phyloP scores from a whole-genome alignment of 2,888 invertebrate species.

The Pyrrhia umbra region DNA sequence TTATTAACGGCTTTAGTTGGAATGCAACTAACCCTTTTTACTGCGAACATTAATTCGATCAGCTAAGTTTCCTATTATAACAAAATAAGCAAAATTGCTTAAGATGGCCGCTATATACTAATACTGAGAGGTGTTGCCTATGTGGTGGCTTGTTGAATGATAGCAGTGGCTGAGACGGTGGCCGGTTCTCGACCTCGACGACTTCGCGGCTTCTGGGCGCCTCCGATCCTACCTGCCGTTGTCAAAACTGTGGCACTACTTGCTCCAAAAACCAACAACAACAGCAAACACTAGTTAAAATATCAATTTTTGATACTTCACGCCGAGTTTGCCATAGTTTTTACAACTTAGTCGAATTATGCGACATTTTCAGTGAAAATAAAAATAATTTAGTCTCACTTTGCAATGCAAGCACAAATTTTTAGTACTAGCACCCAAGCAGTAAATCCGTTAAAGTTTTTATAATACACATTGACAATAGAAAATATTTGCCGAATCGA shows the following conservation, averaged over 20 bases:
- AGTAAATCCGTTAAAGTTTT: slow-evolving; percentile 30
- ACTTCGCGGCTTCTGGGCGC: slow-evolving; percentile 82
- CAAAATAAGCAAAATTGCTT: slow-evolving; percentile 38
- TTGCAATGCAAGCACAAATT: slow-evolving; percentile 58
- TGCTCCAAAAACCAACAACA: slow-evolving; percentile 9
- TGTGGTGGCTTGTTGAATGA: slow-evolving; percentile 54
- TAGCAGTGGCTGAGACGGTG: slow-evolving; percentile 80
- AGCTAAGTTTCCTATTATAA: slow-evolving; percentile 34
- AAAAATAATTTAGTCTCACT: slow-evolving; percentile 48
- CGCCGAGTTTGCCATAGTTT: slow-evolving; percentile 45
- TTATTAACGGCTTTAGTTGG: slow-evolving; percentile 30
- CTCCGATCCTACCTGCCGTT: slow-evolving; percentile 77
- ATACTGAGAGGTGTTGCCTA: slow-evolving; percentile 32
- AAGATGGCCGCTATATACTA: slow-evolving; percentile 32
- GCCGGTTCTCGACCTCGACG: slow-evolving; percentile 68
- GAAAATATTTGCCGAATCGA: slow-evolving; percentile 56
- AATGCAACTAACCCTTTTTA: slow-evolving; percentile 39
- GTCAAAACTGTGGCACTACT: slow-evolving; percentile 37
- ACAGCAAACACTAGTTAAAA: not conserved
- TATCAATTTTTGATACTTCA: not conserved
- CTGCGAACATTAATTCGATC: slow-evolving; percentile 13
- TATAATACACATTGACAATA: slow-evolving; percentile 8
- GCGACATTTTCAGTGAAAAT: slow-evolving; percentile 43
- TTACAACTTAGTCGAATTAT: slow-evolving; percentile 36
- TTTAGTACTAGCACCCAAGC: slow-evolving; percentile 57